Conservation (phyloP, 2,888 invertebrate genomes). For the Hypomecis punctinalis region DNA sequence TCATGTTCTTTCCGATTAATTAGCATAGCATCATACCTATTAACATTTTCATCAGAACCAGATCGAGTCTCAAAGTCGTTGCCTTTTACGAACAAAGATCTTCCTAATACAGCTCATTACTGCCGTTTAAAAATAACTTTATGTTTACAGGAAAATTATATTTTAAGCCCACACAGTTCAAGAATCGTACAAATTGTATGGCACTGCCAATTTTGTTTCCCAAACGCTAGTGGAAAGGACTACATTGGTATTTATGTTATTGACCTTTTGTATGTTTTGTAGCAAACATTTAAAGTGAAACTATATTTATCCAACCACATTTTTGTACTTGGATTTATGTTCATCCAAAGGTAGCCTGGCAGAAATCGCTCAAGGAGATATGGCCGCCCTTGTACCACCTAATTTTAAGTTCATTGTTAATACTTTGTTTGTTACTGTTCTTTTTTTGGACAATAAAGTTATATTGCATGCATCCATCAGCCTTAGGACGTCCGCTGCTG, state of each 20-base stretch:
- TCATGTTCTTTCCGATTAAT: too few species aligned
- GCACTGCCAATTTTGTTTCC: slow-evolving; percentile 20
- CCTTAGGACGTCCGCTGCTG: too few species aligned
- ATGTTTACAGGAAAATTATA: slow-evolving; percentile 41
- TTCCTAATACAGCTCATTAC: slow-evolving; percentile 36
- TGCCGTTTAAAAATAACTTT: slow-evolving; percentile 40
- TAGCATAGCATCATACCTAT: neutral
- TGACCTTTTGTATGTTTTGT: neutral
- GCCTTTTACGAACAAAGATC: slow-evolving; percentile 29
- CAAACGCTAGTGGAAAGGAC: slow-evolving; percentile 2
- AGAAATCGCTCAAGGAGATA: too few species aligned
- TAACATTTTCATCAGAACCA: neutral
- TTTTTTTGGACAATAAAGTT: too few species aligned
- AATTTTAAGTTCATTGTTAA: too few species aligned
- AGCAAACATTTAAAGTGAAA: too few species aligned
- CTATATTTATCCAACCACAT: too few species aligned
- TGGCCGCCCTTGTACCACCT: too few species aligned
- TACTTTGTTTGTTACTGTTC: too few species aligned
- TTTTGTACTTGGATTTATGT: too few species aligned
- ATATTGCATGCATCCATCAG: too few species aligned
- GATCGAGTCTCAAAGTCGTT: slow-evolving; percentile 14
- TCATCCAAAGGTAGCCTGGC: too few species aligned
- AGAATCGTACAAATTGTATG: slow-evolving; percentile 18
- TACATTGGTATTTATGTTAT: slow-evolving; percentile 1
- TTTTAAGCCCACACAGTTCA: slow-evolving; percentile 25